Evolutionary conservation across 2,888 invertebrate species (phyloP), one percentile per base, ranked within the genome.

Genomic region (Sussaba pulchella): DNA sequence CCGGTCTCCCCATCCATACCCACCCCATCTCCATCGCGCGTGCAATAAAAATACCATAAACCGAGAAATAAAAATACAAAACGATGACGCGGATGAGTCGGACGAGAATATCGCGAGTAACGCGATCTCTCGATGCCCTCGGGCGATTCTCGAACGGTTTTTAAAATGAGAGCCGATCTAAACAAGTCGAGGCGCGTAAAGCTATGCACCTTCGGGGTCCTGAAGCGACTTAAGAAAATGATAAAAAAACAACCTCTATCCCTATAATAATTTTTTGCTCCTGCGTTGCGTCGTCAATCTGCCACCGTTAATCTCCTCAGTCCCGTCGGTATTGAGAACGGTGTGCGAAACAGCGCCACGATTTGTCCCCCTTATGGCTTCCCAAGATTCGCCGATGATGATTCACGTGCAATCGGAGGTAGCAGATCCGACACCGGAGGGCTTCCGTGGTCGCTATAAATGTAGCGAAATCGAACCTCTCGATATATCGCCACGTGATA

Each of bases 141-240:
- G 14, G 69, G 57, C 24, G 12, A 24, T 6, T 47, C 54, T 21
- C 9, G 41, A 66, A 70, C 45, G 72, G 45, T 78, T 73, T 81
- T 78, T 88, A 87, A 88, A 89, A 89, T 89, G 88, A 88, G 87
- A 88, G 78, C 86, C 87, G 88, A 88, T 86, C 86, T 86, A 87
- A 88, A 82, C 85, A 73, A 67, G 21, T 52, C 26, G 54, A 43
- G 73, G 59, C 69, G 36, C 47, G 50, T 39, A 50, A 43, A 45
- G 61, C 19, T 36, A n/a, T n/a, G 52, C 69, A 77, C 73, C 69
- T 54, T 41, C 24, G 73, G 73, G 78, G 43, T 74, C 52, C 24
- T 36, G 69, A 70, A 45, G 72, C 73, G 41, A 52, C 47, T 26
- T 39, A 54, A 31, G 24, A 43, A 45, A 41, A 57, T 43, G 6